Base-by-base conservation (phyloP, 2,113 vertebrate species). In the Ursus arctos region DNA sequence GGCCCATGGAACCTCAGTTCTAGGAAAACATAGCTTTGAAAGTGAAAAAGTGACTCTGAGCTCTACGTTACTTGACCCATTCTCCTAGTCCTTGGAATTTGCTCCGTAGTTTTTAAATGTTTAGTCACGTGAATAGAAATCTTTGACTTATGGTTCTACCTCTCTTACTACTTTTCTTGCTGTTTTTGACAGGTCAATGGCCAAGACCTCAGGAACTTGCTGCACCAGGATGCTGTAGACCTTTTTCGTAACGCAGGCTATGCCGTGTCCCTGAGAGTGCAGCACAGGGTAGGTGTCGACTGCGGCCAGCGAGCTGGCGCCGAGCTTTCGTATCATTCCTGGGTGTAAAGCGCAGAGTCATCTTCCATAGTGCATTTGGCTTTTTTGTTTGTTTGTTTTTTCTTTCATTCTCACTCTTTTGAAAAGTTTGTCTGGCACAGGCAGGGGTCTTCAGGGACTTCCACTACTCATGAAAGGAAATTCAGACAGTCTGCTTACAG, bases 161-260 rank as follows among this genome's bases (percentile, higher is more conserved):
- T 84, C 67, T 96, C 94, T 95, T 85, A 77, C 43, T 90, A 13
- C 36, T 94, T 51, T 95, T 47, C 88, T 97, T 91, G 28, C 43
- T 97, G 13, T 88, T 96, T 59, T 77, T 47, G 95, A 59, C 97
- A 99, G 99, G 99, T 99, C 87, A 99, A 99, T 71, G 99, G 99
- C 43, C 92, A 96, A 51, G 98, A 98, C 91, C 98, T 99, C 95
- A 99, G 99, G 98, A 98, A 99, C 81, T 98, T 99, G 94, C 98
- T 98, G 51, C 99, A 99, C 95, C 98, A 95, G 97, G 98, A 99
- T 49, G 99, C 99, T 9, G 99, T 99, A 98, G 99, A 99, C 0
- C 98, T 99, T 84, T 99, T 99, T 98, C 99, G 99, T 96, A 99
- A 98, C 0, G 99, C 99, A 2, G 99, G 99, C 84, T 99, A 97